Evolutionary conservation across 2,113 vertebrate genomes (phyloP).

Genomic region (Lonchura striata): DNA sequence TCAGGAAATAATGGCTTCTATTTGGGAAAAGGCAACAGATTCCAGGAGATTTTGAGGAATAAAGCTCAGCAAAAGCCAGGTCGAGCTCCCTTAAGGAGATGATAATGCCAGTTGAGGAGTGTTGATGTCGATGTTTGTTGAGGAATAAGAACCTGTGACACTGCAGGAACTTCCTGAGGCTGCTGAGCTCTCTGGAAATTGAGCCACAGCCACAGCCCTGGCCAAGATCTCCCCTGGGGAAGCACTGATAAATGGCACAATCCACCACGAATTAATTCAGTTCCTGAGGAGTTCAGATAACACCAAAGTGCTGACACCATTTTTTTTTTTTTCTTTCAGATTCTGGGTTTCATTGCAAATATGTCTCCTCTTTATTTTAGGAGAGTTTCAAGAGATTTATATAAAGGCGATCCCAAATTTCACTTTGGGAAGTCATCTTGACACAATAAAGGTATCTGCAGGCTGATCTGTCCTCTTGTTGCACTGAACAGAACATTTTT

Average conservation of each 20-base stretch:
- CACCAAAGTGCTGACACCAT: neutral
- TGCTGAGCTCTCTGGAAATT: neutral
- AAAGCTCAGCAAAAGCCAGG: neutral
- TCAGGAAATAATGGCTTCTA: neutral
- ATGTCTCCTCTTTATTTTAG: neutral
- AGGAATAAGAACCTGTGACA: neutral
- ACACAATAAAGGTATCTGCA: neutral
- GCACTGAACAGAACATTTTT: neutral
- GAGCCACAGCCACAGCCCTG: neutral
- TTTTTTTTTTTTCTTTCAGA: neutral
- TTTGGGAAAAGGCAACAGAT: neutral
- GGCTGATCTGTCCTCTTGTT: neutral
- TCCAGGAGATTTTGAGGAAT: neutral
- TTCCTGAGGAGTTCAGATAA: neutral
- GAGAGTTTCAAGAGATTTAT: neutral
- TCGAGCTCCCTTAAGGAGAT: neutral
- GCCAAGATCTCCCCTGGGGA: neutral
- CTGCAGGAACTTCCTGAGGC: neutral
- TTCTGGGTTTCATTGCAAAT: neutral
- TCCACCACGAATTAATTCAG: neutral
- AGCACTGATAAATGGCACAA: neutral
- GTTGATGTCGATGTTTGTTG: neutral
- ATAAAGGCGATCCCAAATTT: neutral
- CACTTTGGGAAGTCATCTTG: neutral
- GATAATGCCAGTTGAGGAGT: neutral